Conservation (phyloP, 2,113 vertebrate species). For the Coryphaenoides rupestris region DNA sequence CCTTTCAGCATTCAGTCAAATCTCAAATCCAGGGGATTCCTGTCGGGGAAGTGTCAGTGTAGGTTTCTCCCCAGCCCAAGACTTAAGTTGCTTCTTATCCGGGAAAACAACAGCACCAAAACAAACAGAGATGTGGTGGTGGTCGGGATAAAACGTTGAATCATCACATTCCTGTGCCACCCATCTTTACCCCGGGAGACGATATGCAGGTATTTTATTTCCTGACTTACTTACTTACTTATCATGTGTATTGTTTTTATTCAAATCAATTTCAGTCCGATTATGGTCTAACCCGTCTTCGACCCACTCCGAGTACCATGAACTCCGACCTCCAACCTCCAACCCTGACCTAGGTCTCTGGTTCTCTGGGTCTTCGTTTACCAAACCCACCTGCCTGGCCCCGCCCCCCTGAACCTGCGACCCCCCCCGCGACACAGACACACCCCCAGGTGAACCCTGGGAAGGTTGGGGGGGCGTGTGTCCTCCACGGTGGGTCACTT, state of each 20-base stretch:
- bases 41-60: background rate
- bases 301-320: background rate
- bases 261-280: slow-evolving; percentile 1
- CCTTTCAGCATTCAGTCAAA: slow-evolving; percentile 5
- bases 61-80: slow-evolving; percentile 4
- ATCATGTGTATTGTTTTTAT: slow-evolving; percentile 1
- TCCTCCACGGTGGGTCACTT: too few relatives aligned
- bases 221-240: too few relatives aligned
- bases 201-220: too few relatives aligned
- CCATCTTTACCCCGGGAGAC: too few relatives aligned
- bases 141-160: too few relatives aligned
- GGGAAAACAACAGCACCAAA: background rate
- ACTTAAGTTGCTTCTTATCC: slow-evolving; percentile 2
- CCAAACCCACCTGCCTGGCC: background rate
- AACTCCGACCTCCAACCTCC: slow-evolving; percentile 18
- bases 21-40: slow-evolving; percentile 1
- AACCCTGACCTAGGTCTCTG: background rate
- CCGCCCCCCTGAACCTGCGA: too few relatives aligned
- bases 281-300: background rate
- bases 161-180: too few relatives aligned
- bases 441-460: too few relatives aligned
- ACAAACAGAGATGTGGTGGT: background rate
- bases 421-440: too few relatives aligned
- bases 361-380: too few relatives aligned
- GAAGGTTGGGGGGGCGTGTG: too few relatives aligned